Conservation (phyloP, 2,113 vertebrate species). For the Pyxicephalus adspersus region DNA sequence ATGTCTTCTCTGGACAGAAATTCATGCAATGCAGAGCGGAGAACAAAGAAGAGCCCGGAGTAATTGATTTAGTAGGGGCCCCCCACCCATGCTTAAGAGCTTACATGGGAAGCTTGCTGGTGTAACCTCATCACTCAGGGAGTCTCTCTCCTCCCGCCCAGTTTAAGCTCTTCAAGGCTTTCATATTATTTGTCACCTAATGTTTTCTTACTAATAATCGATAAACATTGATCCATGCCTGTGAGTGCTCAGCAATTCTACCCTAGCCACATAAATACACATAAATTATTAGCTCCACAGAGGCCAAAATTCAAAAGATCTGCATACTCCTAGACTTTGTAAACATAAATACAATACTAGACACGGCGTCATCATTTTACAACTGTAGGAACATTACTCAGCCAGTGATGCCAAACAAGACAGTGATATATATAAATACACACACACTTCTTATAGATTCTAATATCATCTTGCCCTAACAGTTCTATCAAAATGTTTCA, state of each 20-base stretch:
- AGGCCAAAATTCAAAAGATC: constrained; percentile 28
- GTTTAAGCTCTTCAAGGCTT: constrained; percentile 36
- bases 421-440: no score
- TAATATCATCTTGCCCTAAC: no score
- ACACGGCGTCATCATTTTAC: not conserved
- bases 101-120: constrained; percentile 13
- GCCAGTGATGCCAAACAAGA: not conserved
- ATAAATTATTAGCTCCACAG: constrained; percentile 47
- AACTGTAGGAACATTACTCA: not conserved
- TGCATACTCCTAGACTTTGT: not conserved
- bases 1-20: not conserved
- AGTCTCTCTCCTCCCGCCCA: constrained; percentile 11
- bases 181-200: constrained; percentile 50
- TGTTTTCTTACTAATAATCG: constrained; percentile 57
- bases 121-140: constrained; percentile 33
- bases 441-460: no score
- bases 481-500: no score
- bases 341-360: constrained; percentile 17
- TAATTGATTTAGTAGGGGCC: constrained; percentile 16
- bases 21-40: not conserved
- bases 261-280: constrained; percentile 43
- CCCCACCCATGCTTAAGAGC: not conserved
- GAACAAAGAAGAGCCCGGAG: constrained; percentile 3
- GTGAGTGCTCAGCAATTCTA: constrained; percentile 48
- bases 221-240: constrained; percentile 43